Evolutionary conservation across 2,888 invertebrate genomes (phyloP).

Genomic region (Dorcus hopei): DNA sequence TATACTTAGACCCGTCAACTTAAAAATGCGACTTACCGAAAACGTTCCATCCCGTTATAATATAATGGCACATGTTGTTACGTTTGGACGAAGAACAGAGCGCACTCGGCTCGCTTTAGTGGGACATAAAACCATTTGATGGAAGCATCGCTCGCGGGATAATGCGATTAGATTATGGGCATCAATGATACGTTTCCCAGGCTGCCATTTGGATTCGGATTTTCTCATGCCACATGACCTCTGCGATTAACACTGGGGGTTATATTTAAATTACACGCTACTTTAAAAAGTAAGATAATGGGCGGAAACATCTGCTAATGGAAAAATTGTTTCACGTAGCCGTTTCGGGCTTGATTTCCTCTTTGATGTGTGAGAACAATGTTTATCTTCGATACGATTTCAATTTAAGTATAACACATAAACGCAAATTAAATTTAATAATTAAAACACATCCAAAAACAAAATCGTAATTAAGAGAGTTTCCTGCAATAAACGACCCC

Average conservation of each 20-base stretch:
- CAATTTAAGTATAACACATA: no score
- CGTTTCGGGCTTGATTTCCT: no score
- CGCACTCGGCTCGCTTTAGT: background rate
- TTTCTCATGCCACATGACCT: conserved; percentile 8
- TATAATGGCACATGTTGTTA: background rate
- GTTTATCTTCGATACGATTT: no score
- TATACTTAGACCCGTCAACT: conserved; percentile 24
- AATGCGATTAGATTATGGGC: conserved; percentile 5
- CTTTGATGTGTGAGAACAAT: no score
- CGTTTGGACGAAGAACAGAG: background rate
- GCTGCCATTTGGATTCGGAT: conserved; percentile 1
- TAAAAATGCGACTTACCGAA: background rate
- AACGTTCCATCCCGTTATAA: background rate
- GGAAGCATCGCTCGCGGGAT: conserved; percentile 4
- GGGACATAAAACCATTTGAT: conserved; percentile 5
- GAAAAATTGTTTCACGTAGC: conserved; percentile 3
- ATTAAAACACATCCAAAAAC: no score
- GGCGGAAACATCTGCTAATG: conserved; percentile 1
- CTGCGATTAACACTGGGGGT: conserved; percentile 2
- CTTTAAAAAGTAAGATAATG: background rate
- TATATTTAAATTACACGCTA: conserved; percentile 4
- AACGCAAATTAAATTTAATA: no score
- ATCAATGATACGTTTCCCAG: conserved; percentile 8
- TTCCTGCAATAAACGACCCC: no score
- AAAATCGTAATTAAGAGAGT: no score